A percentile compares a stretch with the other conserved stretches of the same genome.
phyloP scores from a whole-genome alignment of 2,888 invertebrate genomes.

The Drosophila birchii region DNA sequence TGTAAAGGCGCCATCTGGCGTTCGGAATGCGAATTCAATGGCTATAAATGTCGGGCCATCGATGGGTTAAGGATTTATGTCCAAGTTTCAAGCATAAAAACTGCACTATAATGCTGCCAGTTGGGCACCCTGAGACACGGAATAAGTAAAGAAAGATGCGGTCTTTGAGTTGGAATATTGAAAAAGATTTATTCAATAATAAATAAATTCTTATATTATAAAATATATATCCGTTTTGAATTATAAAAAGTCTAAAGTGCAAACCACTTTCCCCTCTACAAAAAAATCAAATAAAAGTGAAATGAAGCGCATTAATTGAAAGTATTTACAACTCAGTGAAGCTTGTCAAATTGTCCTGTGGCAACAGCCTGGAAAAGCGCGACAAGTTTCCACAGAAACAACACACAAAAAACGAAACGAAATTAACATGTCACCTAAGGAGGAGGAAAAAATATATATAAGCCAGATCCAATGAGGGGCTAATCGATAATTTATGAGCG shows the following conservation, averaged over 20 bases:
- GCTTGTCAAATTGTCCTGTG: constrained; percentile 48
- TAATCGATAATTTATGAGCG: constrained; percentile 78
- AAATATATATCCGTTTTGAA: too few relatives aligned
- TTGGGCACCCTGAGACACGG: background rate
- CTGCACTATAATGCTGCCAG: constrained; percentile 1
- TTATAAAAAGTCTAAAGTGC: background rate
- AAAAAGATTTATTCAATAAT: too few relatives aligned
- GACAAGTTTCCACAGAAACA: constrained; percentile 44
- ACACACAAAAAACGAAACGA: constrained; percentile 41
- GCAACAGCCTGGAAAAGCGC: constrained; percentile 48
- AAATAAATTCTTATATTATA: background rate
- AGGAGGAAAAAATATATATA: constrained; percentile 7
- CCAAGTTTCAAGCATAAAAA: constrained; percentile 10
- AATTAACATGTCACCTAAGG: constrained; percentile 67
- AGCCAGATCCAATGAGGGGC: constrained; percentile 37
- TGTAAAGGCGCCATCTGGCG: constrained; percentile 49
- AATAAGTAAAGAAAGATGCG: background rate
- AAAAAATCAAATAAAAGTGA: constrained; percentile 17
- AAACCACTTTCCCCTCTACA: background rate
- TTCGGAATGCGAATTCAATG: constrained; percentile 38
- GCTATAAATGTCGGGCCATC: constrained; percentile 41
- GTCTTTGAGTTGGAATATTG: background rate
- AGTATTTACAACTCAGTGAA: constrained; percentile 54
- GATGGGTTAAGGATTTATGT: constrained; percentile 42
- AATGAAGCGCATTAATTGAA: constrained; percentile 58